A percentile compares a stretch with the other conserved stretches of the same genome.
These are phyloP conservation scores for Chirona hameri DNA, from an alignment of 2,888 invertebrate genomes.

Conservation along the genomic window DNA sequence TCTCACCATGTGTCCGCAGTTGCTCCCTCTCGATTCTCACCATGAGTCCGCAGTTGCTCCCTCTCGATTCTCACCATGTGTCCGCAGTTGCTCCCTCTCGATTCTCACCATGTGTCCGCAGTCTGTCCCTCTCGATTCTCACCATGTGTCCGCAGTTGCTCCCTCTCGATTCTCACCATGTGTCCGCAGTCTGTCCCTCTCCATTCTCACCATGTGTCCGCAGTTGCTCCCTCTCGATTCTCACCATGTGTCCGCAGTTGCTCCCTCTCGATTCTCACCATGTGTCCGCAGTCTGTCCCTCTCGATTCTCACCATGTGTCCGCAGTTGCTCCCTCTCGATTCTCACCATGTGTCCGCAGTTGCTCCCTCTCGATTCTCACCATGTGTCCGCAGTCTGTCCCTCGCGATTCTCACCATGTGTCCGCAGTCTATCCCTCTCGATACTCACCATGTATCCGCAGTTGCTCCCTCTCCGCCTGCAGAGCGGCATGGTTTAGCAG, in stretches of 20 bases:
- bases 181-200: not conserved
- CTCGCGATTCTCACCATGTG: not conserved
- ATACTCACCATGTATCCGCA: not conserved
- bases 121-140: too few species aligned
- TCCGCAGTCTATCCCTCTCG: not conserved
- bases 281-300: too few species aligned
- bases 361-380: not conserved
- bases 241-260: not conserved
- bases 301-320: too few species aligned
- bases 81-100: not conserved
- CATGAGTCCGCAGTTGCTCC: not conserved
- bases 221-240: not conserved
- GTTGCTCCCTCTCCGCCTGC: not conserved
- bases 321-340: too few species aligned
- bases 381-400: not conserved
- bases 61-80: not conserved
- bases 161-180: not conserved
- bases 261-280: too few species aligned
- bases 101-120: not conserved
- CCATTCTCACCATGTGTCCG: too few species aligned
- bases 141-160: not conserved
- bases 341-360: not conserved
- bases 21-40: not conserved
- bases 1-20: not conserved
- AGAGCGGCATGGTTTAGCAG: conserved; percentile 23